Conservation (phyloP, 2,797 vertebrate species). For the Pseudomugil gertrudae region DNA sequence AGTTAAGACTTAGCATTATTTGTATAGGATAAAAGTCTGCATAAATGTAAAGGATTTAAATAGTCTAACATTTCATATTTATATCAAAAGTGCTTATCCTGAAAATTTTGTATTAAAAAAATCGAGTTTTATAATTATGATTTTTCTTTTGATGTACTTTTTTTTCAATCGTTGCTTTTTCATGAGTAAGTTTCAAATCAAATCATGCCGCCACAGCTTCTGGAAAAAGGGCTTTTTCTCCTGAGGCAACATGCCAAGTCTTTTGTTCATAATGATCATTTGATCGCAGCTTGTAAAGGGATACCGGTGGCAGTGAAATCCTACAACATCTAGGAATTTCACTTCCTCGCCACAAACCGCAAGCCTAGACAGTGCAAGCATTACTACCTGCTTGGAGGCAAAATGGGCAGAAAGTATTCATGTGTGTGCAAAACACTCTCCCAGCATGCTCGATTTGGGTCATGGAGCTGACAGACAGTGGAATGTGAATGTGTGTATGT, state of each 20-base stretch:
- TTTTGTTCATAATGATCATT: conserved; percentile 82
- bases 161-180: not conserved
- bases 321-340: conserved; percentile 71
- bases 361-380: conserved; percentile 67
- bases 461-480: conserved; percentile 78
- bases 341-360: conserved; percentile 72
- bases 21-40: not conserved
- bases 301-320: conserved; percentile 68
- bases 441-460: conserved; percentile 76
- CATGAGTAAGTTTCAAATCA: conserved; percentile 58
- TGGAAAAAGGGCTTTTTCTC: conserved; percentile 75
- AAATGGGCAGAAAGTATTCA: conserved; percentile 58
- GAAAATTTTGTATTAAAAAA: not conserved
- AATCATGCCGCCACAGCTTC: conserved; percentile 67
- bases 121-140: not conserved
- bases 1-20: not conserved
- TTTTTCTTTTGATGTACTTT: not conserved
- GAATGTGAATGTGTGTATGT: conserved; percentile 82
- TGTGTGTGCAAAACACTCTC: conserved; percentile 40
- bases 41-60: not conserved
- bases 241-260: conserved; percentile 74
- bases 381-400: conserved; percentile 75
- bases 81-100: not conserved
- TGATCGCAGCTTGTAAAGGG: conserved; percentile 80
- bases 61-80: not conserved